Evolutionary conservation across 2,888 invertebrate species (phyloP).

Genomic region (Cryptocephalus moraei): DNA sequence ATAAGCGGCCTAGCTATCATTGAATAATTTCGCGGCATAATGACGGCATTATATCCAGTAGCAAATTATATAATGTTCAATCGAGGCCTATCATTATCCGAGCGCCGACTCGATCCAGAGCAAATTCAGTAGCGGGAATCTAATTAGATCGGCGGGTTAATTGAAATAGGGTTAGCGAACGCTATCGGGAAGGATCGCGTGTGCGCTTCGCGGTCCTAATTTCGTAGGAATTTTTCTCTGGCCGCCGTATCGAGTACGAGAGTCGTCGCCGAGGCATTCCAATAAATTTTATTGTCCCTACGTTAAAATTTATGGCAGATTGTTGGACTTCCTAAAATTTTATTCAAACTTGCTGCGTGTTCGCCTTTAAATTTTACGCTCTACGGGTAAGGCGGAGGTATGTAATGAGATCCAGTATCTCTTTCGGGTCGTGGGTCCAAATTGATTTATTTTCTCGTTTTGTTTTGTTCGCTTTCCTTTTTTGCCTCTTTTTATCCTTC

Average conservation of each 20-base stretch:
- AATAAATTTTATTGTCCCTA: conserved; percentile 28
- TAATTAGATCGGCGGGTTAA: conserved; percentile 20
- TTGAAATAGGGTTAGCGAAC: conserved; percentile 12
- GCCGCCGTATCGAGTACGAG: too few relatives aligned
- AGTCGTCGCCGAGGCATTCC: conserved; percentile 25
- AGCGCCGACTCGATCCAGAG: conserved; percentile 20
- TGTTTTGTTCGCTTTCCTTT: too few relatives aligned
- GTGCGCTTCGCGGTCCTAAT: too few relatives aligned
- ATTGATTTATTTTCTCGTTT: too few relatives aligned
- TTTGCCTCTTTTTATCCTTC: too few relatives aligned
- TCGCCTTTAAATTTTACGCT: conserved; percentile 2
- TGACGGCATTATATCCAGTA: conserved; percentile 14
- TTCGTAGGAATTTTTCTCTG: too few relatives aligned
- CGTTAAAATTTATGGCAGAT: conserved; percentile 24
- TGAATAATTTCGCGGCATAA: conserved; percentile 7
- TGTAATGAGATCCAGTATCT: too few relatives aligned
- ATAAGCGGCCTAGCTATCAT: conserved; percentile 9
- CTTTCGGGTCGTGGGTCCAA: too few relatives aligned
- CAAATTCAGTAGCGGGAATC: conserved; percentile 24
- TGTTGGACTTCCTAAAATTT: conserved; percentile 18
- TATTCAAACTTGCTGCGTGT: conserved; percentile 3
- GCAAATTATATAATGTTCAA: conserved; percentile 20
- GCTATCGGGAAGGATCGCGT: too few relatives aligned
- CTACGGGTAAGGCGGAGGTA: neutral
- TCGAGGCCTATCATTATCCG: conserved; percentile 23